Evolutionary conservation across 2,113 vertebrate species (phyloP), one percentile per base, ranked within the genome.

Genomic region (Siphamia tubifer): DNA sequence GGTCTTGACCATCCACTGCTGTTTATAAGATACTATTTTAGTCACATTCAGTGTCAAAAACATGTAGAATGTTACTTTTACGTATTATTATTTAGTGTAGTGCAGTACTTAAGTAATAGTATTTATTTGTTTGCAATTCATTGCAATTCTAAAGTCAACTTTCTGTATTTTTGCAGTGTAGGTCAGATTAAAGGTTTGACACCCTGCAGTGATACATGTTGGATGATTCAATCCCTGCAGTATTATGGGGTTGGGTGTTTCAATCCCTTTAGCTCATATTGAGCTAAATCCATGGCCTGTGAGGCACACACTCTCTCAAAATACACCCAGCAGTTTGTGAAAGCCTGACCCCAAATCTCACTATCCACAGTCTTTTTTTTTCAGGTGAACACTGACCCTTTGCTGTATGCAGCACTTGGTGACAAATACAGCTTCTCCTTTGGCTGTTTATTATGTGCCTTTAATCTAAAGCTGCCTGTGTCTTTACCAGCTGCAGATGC

Each of bases 401-500:
- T 2, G 7, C 16, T 8, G 47, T 6, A 38, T 44, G 5, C 12
- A 21, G 24, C 23, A 25, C 39, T 47, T 43, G 56, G 17, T 39
- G 12, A 27, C n/a, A n/a, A 12, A 44, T 12, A 19, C 12, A 0
- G 8, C 27, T 62, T 58, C 43, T 17, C 68, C 60, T 31, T 35
- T 19, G 72, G 69, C 51, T 57, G 34, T 67, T 85, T 54, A 39
- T 49, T 35, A 61, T 57, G 28, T 44, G 63, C 23, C 47, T 73
- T 76, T 32, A 76, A 62, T 79, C 30, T 21, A 6, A 54, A 76
- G 60, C 56, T 2, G 36, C 27, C 40, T 38, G 24, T 23, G 53
- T 72, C 32, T 68, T 66, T 47, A 68, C 31, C 67, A 72, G 48
- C 53, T 57, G 73, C 48, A 66, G 75, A 49, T 31, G 4, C 35